Conservation (phyloP, 2,797 vertebrate species). For the Sebastes kiyomatsui region DNA sequence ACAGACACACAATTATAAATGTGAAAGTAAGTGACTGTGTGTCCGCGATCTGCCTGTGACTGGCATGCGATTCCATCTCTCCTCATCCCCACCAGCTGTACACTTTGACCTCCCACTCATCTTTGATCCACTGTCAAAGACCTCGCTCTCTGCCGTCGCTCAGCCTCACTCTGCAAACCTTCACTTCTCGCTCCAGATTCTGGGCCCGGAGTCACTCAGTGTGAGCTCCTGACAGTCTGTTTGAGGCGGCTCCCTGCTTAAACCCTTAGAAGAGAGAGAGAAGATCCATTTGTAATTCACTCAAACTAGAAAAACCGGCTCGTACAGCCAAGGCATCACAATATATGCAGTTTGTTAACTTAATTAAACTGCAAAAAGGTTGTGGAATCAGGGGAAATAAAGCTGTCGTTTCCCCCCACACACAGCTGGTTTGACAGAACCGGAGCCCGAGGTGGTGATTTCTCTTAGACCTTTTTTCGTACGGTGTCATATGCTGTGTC, state of each 20-base stretch:
- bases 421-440: not conserved
- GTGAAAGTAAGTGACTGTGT: not conserved
- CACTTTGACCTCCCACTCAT: conserved; percentile 79
- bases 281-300: conserved; percentile 52
- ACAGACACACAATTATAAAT: not conserved
- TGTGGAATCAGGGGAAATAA: conserved; percentile 23
- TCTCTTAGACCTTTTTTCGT: not conserved
- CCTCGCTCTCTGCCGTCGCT: conserved; percentile 64
- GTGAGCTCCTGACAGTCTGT: conserved; percentile 66
- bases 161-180: conserved; percentile 63
- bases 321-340: not conserved
- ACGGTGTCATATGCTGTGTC: not conserved
- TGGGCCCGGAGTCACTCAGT: conserved; percentile 63
- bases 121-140: conserved; percentile 82
- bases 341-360: conserved; percentile 39
- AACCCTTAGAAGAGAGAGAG: conserved; percentile 57
- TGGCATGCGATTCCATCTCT: conserved; percentile 53
- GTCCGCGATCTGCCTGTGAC: conserved; percentile 43
- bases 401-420: not conserved
- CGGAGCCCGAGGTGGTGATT: not conserved
- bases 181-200: conserved; percentile 71
- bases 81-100: conserved; percentile 74
- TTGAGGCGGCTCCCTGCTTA: conserved; percentile 64
- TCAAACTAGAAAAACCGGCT: conserved; percentile 32
- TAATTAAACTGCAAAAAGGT: conserved; percentile 47